phyloP scores from a whole-genome alignment of 1,140 invertebrate species.

The Parapsyche elsis region DNA sequence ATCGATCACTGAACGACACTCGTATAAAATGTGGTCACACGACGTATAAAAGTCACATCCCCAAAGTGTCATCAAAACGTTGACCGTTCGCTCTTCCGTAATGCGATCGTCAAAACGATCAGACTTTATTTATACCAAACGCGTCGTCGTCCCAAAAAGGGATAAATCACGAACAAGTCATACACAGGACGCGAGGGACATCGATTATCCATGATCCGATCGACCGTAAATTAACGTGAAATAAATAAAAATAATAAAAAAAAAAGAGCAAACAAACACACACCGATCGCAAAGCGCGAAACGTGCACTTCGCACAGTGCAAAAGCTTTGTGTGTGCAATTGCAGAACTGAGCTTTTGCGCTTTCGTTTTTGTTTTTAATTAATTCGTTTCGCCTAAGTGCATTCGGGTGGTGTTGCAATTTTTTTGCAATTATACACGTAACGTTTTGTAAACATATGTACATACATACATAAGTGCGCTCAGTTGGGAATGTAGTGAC shows the following conservation, averaged over 20 bases:
- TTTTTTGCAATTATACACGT: too few species aligned
- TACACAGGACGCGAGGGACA: neutral
- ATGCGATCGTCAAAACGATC: constrained; percentile 1
- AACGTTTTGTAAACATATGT: too few species aligned
- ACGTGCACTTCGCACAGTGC: too few species aligned
- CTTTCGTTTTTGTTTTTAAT: too few species aligned
- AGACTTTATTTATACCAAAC: neutral
- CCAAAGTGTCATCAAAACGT: neutral
- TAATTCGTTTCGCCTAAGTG: too few species aligned
- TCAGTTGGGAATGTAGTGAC: too few species aligned
- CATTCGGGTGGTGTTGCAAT: too few species aligned
- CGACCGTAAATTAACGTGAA: neutral
- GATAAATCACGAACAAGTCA: constrained; percentile 1
- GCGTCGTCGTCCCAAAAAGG: neutral
- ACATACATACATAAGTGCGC: too few species aligned
- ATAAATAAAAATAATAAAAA: neutral
- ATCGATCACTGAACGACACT: neutral
- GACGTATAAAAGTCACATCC: neutral
- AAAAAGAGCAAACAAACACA: neutral
- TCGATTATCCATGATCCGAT: neutral
- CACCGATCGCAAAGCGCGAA: too few species aligned
- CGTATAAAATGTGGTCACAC: neutral
- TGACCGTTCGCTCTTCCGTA: neutral
- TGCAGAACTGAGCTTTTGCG: too few species aligned
- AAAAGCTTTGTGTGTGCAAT: too few species aligned